These are phyloP conservation scores for Caerostris darwini DNA, from an alignment of 1,140 invertebrate genomes.

Conservation along the genomic window DNA sequence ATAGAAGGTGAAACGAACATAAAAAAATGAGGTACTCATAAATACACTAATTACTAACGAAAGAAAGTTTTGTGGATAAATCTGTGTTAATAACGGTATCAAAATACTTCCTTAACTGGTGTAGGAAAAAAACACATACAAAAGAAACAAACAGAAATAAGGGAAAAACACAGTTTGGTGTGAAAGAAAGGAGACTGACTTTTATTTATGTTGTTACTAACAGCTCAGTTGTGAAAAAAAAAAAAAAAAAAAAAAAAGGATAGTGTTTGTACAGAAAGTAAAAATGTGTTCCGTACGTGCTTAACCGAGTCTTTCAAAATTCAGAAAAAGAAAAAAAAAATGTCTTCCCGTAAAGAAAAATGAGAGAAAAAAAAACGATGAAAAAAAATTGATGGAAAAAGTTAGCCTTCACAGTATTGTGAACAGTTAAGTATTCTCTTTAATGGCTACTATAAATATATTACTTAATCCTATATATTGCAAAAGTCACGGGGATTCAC, in stretches of 20 bases:
- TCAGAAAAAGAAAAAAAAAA: constrained; percentile 4
- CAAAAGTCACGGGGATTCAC: not conserved
- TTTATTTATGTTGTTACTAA: constrained; percentile 40
- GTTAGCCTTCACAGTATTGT: not conserved
- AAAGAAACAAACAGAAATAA: constrained; percentile 20
- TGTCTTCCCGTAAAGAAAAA: not conserved
- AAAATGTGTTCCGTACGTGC: constrained; percentile 43
- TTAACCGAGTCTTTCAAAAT: constrained; percentile 37
- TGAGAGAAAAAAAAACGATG: not conserved
- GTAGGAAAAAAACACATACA: not conserved
- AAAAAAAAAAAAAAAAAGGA: not conserved
- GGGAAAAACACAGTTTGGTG: constrained; percentile 19
- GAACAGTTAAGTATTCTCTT: constrained; percentile 20
- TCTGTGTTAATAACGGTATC: constrained; percentile 36
- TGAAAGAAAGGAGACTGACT: constrained; percentile 23
- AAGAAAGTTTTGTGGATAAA: constrained; percentile 41
- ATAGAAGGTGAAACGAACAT: not conserved
- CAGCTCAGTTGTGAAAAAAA: not conserved
- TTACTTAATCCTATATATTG: not conserved
- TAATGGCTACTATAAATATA: constrained; percentile 34
- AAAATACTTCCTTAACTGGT: not conserved
- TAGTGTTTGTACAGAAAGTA: constrained; percentile 20
- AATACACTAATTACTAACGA: constrained; percentile 44
- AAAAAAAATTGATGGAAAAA: not conserved
- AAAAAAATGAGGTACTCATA: constrained; percentile 2